Evolutionary conservation across 2,888 invertebrate genomes (phyloP).

Genomic region (Hymenopus coronatus): DNA sequence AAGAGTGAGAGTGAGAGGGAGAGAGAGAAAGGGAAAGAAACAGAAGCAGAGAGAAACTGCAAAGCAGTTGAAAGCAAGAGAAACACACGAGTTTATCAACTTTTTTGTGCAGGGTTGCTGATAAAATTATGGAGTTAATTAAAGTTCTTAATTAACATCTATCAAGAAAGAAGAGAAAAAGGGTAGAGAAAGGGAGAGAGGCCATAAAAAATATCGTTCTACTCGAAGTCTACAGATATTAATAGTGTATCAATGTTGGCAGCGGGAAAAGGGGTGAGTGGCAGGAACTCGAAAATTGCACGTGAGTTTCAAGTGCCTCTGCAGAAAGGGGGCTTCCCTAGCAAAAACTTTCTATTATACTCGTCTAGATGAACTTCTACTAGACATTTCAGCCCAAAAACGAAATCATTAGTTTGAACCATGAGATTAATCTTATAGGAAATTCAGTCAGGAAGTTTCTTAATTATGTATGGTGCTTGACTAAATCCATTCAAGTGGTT

Average conservation of each 20-base stretch:
- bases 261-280: not conserved
- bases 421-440: not conserved
- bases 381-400: not conserved
- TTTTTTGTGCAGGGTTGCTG: not conserved
- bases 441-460: not conserved
- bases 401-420: not conserved
- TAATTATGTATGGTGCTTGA: not conserved
- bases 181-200: not conserved
- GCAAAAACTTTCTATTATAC: not conserved
- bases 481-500: not conserved
- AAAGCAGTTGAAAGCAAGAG: not conserved
- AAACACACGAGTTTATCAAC: not conserved
- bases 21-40: too few species aligned
- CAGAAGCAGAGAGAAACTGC: not conserved
- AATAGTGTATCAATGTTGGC: not conserved
- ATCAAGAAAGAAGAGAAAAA: not conserved
- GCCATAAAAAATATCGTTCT: not conserved
- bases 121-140: conserved; percentile 4
- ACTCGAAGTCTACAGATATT: not conserved
- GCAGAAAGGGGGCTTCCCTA: not conserved
- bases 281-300: not conserved
- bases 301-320: not conserved
- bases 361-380: not conserved
- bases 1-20: too few species aligned
- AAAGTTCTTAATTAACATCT: conserved; percentile 2